Conservation (phyloP, 1,140 invertebrate genomes). For the Drosophila pruinosa region DNA sequence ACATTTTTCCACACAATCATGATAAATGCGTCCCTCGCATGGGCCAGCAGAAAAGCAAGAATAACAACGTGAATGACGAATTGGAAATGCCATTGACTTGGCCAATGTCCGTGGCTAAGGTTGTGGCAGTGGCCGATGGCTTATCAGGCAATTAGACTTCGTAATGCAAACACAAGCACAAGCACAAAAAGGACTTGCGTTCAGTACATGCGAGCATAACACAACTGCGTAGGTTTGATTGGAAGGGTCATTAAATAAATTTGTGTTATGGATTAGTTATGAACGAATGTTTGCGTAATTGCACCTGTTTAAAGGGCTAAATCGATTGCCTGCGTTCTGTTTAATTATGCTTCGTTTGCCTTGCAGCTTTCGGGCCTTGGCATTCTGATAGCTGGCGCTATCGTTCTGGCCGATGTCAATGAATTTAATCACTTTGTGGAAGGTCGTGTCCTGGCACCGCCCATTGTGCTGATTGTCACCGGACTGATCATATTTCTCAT, state of each 20-base stretch:
- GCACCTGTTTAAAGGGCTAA: constrained; percentile 6
- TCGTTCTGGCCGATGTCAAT: constrained; percentile 85
- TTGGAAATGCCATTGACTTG: constrained; percentile 51
- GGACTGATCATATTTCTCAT: constrained; percentile 88
- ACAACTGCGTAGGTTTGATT: constrained; percentile 37
- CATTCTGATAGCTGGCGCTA: constrained; percentile 85
- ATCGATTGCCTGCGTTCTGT: constrained; percentile 14
- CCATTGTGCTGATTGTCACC: constrained; percentile 87
- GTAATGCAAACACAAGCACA: constrained; percentile 46
- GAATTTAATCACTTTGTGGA: constrained; percentile 86
- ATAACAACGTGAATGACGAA: constrained; percentile 17
- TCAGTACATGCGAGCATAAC: not conserved
- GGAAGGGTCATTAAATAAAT: constrained; percentile 62
- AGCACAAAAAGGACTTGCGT: not conserved
- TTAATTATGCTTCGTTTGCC: constrained; percentile 34
- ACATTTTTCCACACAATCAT: not conserved
- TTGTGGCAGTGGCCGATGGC: constrained; percentile 22
- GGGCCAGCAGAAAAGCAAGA: not conserved
- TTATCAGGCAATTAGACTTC: constrained; percentile 68
- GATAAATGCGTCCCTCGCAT: not conserved
- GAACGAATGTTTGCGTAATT: not conserved
- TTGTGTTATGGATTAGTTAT: constrained; percentile 30
- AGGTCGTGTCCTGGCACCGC: constrained; percentile 84
- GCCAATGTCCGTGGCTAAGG: constrained; percentile 35
- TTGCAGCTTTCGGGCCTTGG: constrained; percentile 86